Conservation (phyloP, 2,113 vertebrate genomes). For the Rousettus leschenaultii region DNA sequence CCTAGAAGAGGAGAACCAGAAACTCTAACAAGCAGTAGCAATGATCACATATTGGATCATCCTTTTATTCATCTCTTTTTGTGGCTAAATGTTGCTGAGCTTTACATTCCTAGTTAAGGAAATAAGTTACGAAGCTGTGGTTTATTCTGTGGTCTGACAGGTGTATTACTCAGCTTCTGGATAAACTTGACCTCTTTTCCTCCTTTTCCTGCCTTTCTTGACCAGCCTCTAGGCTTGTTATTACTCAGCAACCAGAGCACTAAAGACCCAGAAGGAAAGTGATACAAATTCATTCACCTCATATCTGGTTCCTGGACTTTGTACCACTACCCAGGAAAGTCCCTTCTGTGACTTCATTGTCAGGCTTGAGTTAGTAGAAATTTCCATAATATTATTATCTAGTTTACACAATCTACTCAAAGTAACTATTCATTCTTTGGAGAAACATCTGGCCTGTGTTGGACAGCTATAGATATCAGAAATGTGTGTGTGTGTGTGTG, state of each 20-base stretch:
- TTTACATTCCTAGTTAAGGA: neutral
- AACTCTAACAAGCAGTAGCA: too few species aligned
- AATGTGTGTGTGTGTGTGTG: too few species aligned
- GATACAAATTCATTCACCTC: neutral
- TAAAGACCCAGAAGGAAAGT: neutral
- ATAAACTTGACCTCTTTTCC: neutral
- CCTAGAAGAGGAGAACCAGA: neutral
- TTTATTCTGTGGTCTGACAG: neutral
- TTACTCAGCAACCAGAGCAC: slow-evolving; percentile 27
- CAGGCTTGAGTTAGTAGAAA: neutral
- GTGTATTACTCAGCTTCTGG: neutral
- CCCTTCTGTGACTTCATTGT: neutral
- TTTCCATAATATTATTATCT: neutral
- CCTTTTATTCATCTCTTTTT: neutral
- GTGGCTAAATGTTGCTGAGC: neutral
- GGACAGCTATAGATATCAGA: neutral
- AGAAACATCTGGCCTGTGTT: neutral
- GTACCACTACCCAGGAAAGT: neutral
- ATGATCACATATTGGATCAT: fast-evolving
- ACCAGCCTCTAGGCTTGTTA: neutral
- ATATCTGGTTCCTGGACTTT: neutral
- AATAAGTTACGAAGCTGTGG: neutral
- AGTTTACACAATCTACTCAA: neutral
- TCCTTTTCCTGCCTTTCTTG: slow-evolving; percentile 14
- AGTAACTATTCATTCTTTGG: neutral